Evolutionary conservation across 1,140 invertebrate genomes (phyloP).

Genomic region (Cyclina sinensis): DNA sequence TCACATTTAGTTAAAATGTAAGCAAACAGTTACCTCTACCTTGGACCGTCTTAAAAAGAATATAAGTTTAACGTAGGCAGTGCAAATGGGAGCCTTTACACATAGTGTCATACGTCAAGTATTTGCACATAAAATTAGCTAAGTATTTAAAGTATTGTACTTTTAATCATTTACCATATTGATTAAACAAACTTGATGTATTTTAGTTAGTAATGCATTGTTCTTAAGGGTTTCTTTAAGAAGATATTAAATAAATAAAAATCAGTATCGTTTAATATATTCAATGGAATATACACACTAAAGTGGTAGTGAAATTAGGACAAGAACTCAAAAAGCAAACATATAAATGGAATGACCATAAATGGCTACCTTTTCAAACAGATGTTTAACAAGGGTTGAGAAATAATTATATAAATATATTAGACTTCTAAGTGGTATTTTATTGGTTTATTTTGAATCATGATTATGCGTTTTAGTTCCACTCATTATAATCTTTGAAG

Average conservation of each 20-base stretch:
- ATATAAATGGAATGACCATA: neutral
- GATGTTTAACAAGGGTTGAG: slow-evolving; percentile 2
- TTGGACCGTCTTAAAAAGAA: neutral
- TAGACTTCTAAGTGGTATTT: neutral
- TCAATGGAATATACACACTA: neutral
- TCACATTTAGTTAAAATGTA: slow-evolving; percentile 37
- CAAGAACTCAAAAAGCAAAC: slow-evolving; percentile 10
- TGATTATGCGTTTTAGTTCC: neutral
- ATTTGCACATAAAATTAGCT: slow-evolving; percentile 48
- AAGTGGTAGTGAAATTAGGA: slow-evolving; percentile 6
- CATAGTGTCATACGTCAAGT: slow-evolving; percentile 48
- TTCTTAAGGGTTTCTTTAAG: neutral
- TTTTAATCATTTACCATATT: slow-evolving; percentile 34
- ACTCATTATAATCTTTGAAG: no score
- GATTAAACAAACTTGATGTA: slow-evolving; percentile 57
- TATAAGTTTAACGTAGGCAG: neutral
- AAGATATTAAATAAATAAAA: slow-evolving; percentile 41
- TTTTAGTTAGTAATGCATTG: slow-evolving; percentile 34
- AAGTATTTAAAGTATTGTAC: slow-evolving; percentile 15
- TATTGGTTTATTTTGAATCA: neutral
- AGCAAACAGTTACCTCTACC: slow-evolving; percentile 38
- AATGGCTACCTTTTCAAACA: neutral
- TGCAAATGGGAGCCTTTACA: neutral
- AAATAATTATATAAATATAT: slow-evolving; percentile 25
- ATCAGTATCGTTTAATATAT: neutral